These are phyloP conservation scores for Eunapius fragilis DNA, from an alignment of 37 sponge, comb jelly and placozoan species.

Conservation along the genomic window DNA sequence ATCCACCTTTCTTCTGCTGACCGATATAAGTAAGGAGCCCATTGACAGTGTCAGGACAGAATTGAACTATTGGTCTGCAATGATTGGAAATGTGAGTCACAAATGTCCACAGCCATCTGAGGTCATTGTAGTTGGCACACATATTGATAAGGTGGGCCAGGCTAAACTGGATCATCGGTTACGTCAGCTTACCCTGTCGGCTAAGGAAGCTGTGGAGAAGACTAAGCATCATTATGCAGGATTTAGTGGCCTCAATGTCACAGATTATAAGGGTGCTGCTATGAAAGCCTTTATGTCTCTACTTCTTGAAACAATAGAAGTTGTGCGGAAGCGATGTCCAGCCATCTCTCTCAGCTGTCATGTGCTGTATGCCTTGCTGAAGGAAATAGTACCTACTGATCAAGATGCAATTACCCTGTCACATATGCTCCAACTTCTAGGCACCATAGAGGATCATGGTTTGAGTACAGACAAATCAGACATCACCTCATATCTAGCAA, in stretches of 20 bases:
- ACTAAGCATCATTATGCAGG: not conserved
- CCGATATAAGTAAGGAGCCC: constrained; percentile 15
- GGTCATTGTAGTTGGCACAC: constrained; percentile 34
- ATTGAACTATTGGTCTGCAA: constrained; percentile 28
- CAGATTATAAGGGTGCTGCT: not conserved
- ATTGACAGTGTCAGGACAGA: constrained; percentile 1
- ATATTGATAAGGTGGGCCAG: not conserved
- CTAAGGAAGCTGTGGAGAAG: not conserved
- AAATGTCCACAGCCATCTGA: constrained; percentile 8
- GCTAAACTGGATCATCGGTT: not conserved
- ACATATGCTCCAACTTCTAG: not conserved
- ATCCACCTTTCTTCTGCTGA: constrained; percentile 19
- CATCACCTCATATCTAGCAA: not conserved
- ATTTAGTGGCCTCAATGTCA: not conserved
- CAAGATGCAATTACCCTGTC: not conserved
- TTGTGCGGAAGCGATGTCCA: not conserved
- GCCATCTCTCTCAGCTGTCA: constrained; percentile 4
- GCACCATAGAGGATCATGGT: not conserved
- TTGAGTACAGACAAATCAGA: not conserved
- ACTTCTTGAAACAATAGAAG: not conserved
- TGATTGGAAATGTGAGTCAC: not conserved
- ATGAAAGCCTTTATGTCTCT: not conserved
- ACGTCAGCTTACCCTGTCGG: not conserved
- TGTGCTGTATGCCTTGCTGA: constrained; percentile 14
- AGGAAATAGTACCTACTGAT: not conserved